These are phyloP conservation scores for Orthosia cruda DNA, from an alignment of 2,888 invertebrate species.

Conservation along the genomic window DNA sequence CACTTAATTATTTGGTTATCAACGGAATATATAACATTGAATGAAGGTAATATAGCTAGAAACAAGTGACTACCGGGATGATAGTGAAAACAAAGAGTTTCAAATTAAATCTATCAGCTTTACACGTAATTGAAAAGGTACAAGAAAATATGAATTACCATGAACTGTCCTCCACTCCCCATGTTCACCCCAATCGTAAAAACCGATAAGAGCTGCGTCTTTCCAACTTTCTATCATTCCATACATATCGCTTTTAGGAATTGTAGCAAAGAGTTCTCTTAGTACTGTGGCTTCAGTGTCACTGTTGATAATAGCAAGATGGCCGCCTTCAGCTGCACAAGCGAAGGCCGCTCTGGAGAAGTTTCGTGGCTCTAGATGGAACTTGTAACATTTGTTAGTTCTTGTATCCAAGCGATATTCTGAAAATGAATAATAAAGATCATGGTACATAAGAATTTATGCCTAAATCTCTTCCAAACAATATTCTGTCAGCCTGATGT, in stretches of 20 bases:
- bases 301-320: conserved; percentile 79
- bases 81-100: neutral
- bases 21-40: too few relatives aligned
- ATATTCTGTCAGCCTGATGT: too few relatives aligned
- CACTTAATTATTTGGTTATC: neutral
- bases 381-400: conserved; percentile 79
- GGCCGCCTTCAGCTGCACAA: conserved; percentile 78
- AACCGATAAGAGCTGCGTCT: conserved; percentile 70
- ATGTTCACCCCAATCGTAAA: conserved; percentile 73
- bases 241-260: conserved; percentile 62
- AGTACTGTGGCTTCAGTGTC: conserved; percentile 70
- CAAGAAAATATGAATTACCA: conserved; percentile 58
- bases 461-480: neutral
- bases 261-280: conserved; percentile 54
- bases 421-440: conserved; percentile 5
- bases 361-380: conserved; percentile 73
- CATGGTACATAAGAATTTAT: too few relatives aligned
- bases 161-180: conserved; percentile 76
- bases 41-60: neutral
- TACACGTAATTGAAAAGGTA: neutral
- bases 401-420: conserved; percentile 28
- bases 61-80: neutral
- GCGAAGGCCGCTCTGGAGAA: conserved; percentile 78
- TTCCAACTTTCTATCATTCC: conserved; percentile 55
- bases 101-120: too few relatives aligned